Conservation (phyloP, 2,888 invertebrate genomes). For the Bombylius major region DNA sequence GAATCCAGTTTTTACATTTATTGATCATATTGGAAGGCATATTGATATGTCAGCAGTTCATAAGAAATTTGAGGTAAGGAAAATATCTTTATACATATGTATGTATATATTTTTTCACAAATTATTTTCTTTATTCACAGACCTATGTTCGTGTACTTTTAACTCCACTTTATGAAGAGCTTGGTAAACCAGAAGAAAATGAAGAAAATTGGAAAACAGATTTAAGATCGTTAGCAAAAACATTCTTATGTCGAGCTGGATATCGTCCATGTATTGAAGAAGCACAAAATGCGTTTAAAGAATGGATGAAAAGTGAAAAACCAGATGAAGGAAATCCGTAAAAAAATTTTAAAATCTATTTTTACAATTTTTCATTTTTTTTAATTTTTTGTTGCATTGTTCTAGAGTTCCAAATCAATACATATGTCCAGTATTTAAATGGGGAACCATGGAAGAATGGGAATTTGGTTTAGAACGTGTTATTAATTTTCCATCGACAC, state of each 20-base stretch:
- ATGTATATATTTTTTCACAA: slow-evolving; percentile 2
- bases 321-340: slow-evolving; percentile 73
- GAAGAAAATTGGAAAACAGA: slow-evolving; percentile 57
- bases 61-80: slow-evolving; percentile 55
- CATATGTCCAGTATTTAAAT: slow-evolving; percentile 71
- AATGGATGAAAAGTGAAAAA: slow-evolving; percentile 61
- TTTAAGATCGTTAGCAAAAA: slow-evolving; percentile 51
- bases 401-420: slow-evolving; percentile 58
- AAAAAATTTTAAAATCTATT: slow-evolving; percentile 28
- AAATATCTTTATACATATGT: not conserved
- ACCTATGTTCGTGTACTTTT: slow-evolving; percentile 55
- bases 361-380: not conserved
- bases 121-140: slow-evolving; percentile 31
- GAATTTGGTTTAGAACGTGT: slow-evolving; percentile 67
- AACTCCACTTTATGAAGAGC: slow-evolving; percentile 58
- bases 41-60: slow-evolving; percentile 53
- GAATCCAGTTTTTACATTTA: slow-evolving; percentile 72
- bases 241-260: slow-evolving; percentile 62
- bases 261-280: slow-evolving; percentile 65
- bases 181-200: slow-evolving; percentile 42
- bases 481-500: slow-evolving; percentile 56
- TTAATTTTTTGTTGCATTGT: slow-evolving; percentile 1
- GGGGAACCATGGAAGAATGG: slow-evolving; percentile 70
- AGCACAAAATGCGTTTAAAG: slow-evolving; percentile 55
- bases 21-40: slow-evolving; percentile 65